phyloP scores from a whole-genome alignment of 2,113 vertebrate species.

The Pyxicephalus adspersus region DNA sequence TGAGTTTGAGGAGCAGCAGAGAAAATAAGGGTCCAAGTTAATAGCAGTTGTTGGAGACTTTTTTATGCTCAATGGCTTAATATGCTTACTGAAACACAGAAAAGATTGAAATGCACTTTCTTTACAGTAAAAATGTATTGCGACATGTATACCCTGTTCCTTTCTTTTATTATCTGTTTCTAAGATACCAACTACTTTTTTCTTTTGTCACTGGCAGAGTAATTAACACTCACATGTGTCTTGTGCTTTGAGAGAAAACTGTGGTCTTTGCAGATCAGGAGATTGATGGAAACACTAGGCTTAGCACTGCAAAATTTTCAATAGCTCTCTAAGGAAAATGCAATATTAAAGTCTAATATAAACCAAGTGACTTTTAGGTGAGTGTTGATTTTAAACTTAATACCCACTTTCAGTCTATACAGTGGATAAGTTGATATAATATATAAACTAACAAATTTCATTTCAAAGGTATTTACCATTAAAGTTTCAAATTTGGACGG shows the following conservation, averaged over 20 bases:
- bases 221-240: not conserved
- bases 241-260: not conserved
- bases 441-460: too few species aligned
- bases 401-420: too few species aligned
- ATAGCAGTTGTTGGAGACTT: too few species aligned
- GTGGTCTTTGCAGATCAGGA: not conserved
- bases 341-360: constrained; percentile 2
- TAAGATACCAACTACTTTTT: not conserved
- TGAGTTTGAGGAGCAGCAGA: too few species aligned
- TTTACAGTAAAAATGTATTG: not conserved
- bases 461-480: too few species aligned
- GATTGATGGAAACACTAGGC: not conserved
- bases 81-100: too few species aligned
- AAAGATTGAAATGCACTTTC: too few species aligned
- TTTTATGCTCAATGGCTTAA: too few species aligned
- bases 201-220: not conserved
- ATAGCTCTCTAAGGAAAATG: constrained; percentile 13
- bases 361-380: not conserved
- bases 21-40: too few species aligned
- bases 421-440: too few species aligned
- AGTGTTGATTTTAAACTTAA: not conserved
- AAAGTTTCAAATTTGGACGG: too few species aligned
- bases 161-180: not conserved
- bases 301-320: not conserved
- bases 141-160: not conserved